phyloP scores from a whole-genome alignment of 2,888 invertebrate species.

The Pristionchus exspectatus region DNA sequence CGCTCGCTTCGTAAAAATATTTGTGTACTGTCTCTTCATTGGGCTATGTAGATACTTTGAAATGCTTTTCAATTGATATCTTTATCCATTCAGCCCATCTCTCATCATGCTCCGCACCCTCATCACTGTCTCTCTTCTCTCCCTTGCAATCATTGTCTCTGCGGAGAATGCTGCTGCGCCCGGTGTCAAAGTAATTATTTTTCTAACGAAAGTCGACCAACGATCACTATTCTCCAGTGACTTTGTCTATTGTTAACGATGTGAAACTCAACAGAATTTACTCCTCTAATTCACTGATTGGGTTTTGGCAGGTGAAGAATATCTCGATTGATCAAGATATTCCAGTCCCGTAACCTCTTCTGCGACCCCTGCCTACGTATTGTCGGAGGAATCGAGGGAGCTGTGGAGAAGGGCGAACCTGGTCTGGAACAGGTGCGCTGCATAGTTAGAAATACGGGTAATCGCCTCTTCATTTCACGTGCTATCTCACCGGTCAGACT shows the following conservation, averaged over 20 bases:
- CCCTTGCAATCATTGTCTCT: neutral
- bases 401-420: neutral
- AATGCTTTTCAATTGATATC: no score
- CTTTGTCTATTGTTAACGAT: no score
- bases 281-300: no score
- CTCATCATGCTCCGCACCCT: neutral
- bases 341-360: neutral
- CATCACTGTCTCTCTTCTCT: neutral
- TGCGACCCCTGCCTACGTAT: neutral
- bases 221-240: neutral
- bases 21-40: no score
- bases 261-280: no score
- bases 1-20: neutral
- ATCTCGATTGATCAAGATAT: neutral
- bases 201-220: neutral
- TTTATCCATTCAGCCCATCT: neutral
- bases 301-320: no score
- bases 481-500: no score
- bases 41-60: no score
- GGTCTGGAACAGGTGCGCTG: neutral
- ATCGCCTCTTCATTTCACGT: no score
- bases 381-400: neutral
- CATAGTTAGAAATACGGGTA: no score
- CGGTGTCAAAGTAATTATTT: neutral
- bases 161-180: neutral